Evolutionary conservation across 2,797 vertebrate species (phyloP).

Genomic region (Eremophila alpestris): DNA sequence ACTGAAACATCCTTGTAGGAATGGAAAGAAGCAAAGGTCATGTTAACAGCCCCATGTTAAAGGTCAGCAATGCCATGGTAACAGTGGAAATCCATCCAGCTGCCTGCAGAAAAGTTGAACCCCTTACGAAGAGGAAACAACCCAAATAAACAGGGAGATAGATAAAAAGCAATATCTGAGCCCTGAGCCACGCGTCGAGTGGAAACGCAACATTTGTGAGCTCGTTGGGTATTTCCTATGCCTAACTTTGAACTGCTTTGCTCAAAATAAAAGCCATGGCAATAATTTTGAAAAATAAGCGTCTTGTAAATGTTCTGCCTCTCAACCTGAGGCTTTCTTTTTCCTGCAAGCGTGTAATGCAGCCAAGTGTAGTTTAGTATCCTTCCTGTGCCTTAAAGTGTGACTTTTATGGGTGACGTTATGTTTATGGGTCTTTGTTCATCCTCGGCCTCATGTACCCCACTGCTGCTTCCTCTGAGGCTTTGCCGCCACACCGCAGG

Average conservation of each 20-base stretch:
- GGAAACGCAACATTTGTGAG: background rate
- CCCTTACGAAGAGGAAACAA: conserved; percentile 8
- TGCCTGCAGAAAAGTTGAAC: conserved; percentile 13
- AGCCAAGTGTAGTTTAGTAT: conserved; percentile 49
- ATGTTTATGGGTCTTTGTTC: conserved; percentile 70
- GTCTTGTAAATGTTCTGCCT: background rate
- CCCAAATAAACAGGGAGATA: conserved; percentile 27
- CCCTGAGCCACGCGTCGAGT: background rate
- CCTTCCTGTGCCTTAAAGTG: conserved; percentile 69
- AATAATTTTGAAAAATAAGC: background rate
- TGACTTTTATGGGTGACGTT: conserved; percentile 69
- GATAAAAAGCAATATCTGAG: conserved; percentile 5
- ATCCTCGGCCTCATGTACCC: conserved; percentile 37
- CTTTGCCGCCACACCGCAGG: conserved; percentile 61
- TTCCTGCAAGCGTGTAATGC: background rate
- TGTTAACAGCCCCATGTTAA: conserved; percentile 21
- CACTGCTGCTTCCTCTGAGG: conserved; percentile 67
- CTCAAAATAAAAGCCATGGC: background rate
- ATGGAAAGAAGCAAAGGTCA: conserved; percentile 61
- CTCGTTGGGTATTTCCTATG: background rate
- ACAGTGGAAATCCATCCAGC: conserved; percentile 40
- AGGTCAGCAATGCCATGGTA: conserved; percentile 45
- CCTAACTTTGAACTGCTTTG: background rate
- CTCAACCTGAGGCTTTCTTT: background rate
- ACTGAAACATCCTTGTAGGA: conserved; percentile 45